These are phyloP conservation scores for Cataglyphis hispanica DNA, from an alignment of 1,140 invertebrate species.

Conservation along the genomic window DNA sequence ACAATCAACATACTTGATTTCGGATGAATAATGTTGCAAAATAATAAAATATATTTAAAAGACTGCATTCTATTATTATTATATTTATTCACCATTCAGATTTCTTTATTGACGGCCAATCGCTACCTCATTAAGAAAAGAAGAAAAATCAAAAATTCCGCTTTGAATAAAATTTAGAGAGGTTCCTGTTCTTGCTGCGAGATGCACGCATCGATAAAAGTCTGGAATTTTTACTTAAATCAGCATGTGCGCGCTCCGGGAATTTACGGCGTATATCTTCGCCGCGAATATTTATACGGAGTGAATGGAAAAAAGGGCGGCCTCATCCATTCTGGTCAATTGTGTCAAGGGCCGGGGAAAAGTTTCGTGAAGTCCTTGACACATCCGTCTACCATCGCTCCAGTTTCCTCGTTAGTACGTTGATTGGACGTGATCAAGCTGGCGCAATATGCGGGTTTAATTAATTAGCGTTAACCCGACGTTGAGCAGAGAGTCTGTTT, in stretches of 20 bases:
- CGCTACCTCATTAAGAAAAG: too few species aligned
- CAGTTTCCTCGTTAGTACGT: constrained; percentile 60
- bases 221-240: constrained; percentile 37
- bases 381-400: constrained; percentile 42
- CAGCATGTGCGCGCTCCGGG: constrained; percentile 40
- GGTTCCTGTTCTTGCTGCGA: not conserved
- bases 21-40: too few species aligned
- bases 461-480: constrained; percentile 58
- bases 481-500: constrained; percentile 26
- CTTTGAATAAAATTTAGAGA: not conserved
- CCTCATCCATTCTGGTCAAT: constrained; percentile 50
- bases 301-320: not conserved
- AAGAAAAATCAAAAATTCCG: not conserved
- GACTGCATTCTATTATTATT: too few species aligned
- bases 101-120: too few species aligned
- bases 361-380: constrained; percentile 59
- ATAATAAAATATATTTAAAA: too few species aligned
- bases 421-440: constrained; percentile 63
- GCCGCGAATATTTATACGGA: constrained; percentile 20
- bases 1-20: too few species aligned
- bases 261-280: constrained; percentile 64
- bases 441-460: constrained; percentile 61
- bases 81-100: too few species aligned
- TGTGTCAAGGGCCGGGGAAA: constrained; percentile 60
- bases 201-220: constrained; percentile 53